Conservation (phyloP, 2,888 invertebrate species). For the Eutolmus rufibarbis region DNA sequence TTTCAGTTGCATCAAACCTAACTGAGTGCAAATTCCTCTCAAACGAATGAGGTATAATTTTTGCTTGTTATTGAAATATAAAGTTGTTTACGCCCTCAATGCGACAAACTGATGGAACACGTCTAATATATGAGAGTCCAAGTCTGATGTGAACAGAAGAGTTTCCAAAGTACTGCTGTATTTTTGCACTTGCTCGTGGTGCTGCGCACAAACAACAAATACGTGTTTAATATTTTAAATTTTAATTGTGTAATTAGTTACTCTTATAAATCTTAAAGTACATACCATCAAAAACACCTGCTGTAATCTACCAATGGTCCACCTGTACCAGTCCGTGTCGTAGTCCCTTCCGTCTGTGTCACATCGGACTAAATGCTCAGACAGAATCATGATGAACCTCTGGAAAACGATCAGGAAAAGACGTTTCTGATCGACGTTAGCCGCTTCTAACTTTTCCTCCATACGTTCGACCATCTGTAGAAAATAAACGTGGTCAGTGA, state of each 20-base stretch:
- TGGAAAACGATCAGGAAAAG: slow-evolving; percentile 97
- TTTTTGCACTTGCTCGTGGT: slow-evolving; percentile 96
- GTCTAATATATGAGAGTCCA: slow-evolving; percentile 94
- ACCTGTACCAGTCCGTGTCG: slow-evolving; percentile 94
- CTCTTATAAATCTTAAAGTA: not conserved
- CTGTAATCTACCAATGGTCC: slow-evolving; percentile 92
- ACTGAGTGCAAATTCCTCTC: not conserved
- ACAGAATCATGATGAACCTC: slow-evolving; percentile 96
- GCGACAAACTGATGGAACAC: slow-evolving; percentile 98
- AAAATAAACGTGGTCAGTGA: not conserved
- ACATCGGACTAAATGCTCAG: slow-evolving; percentile 91
- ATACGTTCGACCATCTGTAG: slow-evolving; percentile 86
- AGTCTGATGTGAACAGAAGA: slow-evolving; percentile 92
- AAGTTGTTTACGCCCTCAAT: slow-evolving; percentile 63
- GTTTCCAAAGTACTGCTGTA: slow-evolving; percentile 95
- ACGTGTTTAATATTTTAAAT: slow-evolving; percentile 48
- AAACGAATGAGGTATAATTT: not conserved
- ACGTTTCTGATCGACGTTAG: slow-evolving; percentile 96
- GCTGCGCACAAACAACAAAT: slow-evolving; percentile 71
- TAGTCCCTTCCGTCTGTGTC: slow-evolving; percentile 93
- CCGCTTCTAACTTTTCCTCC: slow-evolving; percentile 93
- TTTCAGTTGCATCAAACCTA: not conserved
- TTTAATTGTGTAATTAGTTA: not conserved
- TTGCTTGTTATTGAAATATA: not conserved
- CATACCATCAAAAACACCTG: slow-evolving; percentile 91